Conservation (phyloP, 2,113 vertebrate genomes). For the Lophotis ruficrista region DNA sequence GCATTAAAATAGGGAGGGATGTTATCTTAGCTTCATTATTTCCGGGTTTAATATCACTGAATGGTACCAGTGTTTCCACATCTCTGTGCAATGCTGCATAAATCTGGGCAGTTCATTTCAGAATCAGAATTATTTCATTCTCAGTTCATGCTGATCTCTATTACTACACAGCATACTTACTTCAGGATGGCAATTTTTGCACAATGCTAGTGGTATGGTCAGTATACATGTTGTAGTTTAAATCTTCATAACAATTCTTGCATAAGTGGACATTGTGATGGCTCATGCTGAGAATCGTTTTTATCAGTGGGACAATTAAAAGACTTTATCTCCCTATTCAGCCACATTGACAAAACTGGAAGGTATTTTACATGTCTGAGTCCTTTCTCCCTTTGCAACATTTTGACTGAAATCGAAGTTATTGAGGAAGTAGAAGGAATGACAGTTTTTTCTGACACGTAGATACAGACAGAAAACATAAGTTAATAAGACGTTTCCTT, state of each 20-base stretch:
- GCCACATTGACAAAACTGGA: background rate
- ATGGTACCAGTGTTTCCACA: background rate
- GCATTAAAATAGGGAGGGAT: background rate
- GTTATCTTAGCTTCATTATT: background rate
- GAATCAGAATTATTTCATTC: background rate
- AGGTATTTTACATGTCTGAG: background rate
- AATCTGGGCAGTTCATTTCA: background rate
- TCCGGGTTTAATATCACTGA: background rate
- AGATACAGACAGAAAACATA: background rate
- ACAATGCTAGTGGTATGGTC: background rate
- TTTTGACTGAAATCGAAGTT: background rate
- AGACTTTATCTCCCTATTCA: background rate
- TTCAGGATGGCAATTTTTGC: background rate
- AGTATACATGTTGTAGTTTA: background rate
- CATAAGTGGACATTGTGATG: background rate
- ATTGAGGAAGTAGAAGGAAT: background rate
- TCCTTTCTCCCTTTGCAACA: background rate
- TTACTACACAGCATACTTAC: background rate
- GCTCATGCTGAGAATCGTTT: background rate
- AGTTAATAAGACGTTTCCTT: slow-evolving; percentile 26
- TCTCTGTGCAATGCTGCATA: background rate
- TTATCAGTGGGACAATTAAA: background rate
- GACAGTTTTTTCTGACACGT: background rate
- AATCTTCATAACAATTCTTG: background rate
- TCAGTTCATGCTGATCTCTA: background rate